Percentiles rank a stretch among this genome's conserved stretches.
phyloP scores from a whole-genome alignment of 1,140 invertebrate species.

The Polypedilum pembai region DNA sequence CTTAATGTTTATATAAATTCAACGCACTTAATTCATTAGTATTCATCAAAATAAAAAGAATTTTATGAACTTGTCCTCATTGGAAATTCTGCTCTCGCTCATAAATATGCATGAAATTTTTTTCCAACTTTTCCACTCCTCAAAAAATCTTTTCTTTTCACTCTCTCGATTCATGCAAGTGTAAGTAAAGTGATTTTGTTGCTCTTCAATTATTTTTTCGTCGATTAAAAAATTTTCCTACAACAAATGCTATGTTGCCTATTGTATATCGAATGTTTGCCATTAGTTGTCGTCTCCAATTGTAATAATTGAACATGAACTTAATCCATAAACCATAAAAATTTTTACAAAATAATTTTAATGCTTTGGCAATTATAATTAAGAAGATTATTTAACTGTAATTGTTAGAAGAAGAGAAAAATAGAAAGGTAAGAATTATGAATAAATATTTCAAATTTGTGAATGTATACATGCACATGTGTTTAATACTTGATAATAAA shows the following conservation, averaged over 20 bases:
- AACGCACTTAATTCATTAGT: conserved; percentile 8
- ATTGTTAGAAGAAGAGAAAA: background rate
- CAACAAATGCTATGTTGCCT: conserved; percentile 11
- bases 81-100: background rate
- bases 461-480: too few species aligned
- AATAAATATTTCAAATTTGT: background rate
- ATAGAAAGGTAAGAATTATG: conserved; percentile 19
- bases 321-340: background rate
- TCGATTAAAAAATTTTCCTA: conserved; percentile 19
- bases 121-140: background rate
- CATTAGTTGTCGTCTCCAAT: background rate
- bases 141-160: background rate
- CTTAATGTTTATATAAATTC: background rate
- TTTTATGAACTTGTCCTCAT: too few species aligned
- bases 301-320: conserved; percentile 9
- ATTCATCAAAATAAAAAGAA: too few species aligned
- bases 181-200: background rate
- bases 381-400: conserved; percentile 24
- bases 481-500: too few species aligned
- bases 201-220: conserved; percentile 19
- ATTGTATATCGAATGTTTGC: conserved; percentile 11
- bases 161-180: too few species aligned
- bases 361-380: conserved; percentile 25
- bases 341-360: conserved; percentile 4
- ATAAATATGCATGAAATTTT: background rate